Percentiles rank a stretch among this genome's conserved stretches.
Evolutionary conservation across 2,113 vertebrate species (phyloP).

Genomic region (Syngnathus floridae): DNA sequence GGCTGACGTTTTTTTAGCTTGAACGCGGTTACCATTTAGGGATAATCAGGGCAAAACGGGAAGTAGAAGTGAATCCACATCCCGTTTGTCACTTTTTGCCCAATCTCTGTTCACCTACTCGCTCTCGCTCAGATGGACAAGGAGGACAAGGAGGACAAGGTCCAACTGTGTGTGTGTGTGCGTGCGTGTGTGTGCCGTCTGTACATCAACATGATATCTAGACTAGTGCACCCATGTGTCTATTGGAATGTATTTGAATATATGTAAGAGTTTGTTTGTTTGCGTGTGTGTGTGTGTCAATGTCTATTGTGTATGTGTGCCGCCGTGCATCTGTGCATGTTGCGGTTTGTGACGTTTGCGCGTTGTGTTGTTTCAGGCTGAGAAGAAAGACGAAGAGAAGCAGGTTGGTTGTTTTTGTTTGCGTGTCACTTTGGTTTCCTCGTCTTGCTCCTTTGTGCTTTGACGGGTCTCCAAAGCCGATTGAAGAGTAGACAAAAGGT

Average conservation of each 20-base stretch:
- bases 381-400: slow-evolving; percentile 65
- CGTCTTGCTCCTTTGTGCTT: background rate
- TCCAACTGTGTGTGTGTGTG: slow-evolving; percentile 15
- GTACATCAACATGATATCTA: background rate
- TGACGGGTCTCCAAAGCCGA: background rate
- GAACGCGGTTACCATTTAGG: background rate
- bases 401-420: slow-evolving; percentile 53
- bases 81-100: background rate
- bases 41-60: background rate
- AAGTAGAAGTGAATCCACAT: background rate
- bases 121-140: slow-evolving; percentile 58
- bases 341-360: slow-evolving; percentile 2
- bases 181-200: background rate
- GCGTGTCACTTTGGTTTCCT: background rate
- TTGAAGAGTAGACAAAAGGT: background rate
- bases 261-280: background rate
- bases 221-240: background rate
- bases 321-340: too few relatives aligned
- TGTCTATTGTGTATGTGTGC: background rate
- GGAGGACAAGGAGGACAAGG: slow-evolving; percentile 66
- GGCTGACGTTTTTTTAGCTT: background rate
- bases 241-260: background rate
- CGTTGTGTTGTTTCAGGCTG: slow-evolving; percentile 50
- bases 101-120: background rate
- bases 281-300: background rate